phyloP scores from a whole-genome alignment of 2,888 invertebrate species.

The Noctua comes region DNA sequence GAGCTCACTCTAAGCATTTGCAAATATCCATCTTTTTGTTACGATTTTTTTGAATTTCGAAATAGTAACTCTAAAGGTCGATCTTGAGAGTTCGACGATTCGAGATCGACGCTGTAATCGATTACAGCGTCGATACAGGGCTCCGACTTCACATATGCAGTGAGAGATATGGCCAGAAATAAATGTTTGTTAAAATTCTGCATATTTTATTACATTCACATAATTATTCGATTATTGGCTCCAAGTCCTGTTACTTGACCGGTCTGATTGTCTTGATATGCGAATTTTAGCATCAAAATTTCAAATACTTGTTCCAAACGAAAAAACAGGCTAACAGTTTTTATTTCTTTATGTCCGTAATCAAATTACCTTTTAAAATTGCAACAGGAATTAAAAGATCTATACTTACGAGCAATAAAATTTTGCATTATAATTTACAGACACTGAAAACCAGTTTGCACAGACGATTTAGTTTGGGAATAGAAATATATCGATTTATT shows the following conservation, averaged over 20 bases:
- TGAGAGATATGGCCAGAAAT: not conserved
- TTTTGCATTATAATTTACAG: constrained; percentile 2
- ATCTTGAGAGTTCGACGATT: too few species aligned
- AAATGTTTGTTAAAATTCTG: not conserved
- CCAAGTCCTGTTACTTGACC: constrained; percentile 22
- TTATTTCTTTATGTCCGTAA: constrained; percentile 23
- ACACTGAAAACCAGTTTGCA: constrained; percentile 23
- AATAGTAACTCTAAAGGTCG: too few species aligned
- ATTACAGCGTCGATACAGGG: not conserved
- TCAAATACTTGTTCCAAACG: constrained; percentile 20
- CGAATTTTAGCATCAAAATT: constrained; percentile 1
- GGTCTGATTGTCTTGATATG: not conserved
- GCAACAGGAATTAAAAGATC: constrained; percentile 9
- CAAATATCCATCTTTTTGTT: not conserved
- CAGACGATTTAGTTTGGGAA: not conserved
- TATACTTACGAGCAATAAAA: constrained; percentile 36
- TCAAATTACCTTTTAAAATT: constrained; percentile 27
- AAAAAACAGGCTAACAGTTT: constrained; percentile 4
- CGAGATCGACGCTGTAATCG: too few species aligned
- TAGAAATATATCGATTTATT: constrained; percentile 6
- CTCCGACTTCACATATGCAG: not conserved
- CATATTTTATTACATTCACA: not conserved
- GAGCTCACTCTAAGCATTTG: not conserved
- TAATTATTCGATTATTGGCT: constrained; percentile 18
- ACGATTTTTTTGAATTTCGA: too few species aligned